Evolutionary conservation across 2,797 vertebrate genomes (phyloP), one percentile per base, ranked within the genome.

Genomic region (Crenichthys baileyi): DNA sequence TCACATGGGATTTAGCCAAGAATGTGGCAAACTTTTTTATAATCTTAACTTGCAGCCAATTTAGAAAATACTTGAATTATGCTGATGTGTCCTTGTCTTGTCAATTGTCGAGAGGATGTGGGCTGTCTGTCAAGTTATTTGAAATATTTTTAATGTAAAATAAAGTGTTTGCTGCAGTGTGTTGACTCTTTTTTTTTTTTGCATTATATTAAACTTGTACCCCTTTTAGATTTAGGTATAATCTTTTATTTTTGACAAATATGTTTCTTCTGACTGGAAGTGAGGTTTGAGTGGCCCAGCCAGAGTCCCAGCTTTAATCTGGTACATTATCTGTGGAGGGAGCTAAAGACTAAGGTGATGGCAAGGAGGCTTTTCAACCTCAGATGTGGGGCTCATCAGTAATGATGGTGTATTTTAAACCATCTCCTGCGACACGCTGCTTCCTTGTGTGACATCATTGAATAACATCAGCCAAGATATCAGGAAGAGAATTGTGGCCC

Each of bases 141-240:
- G 67, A 73, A 73, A 72, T 80, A 26, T 12, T 92, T 94, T 95
- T 92, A 93, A 92, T 92, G 86, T 93, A 79, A 92, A 95, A 95
- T 95, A 94, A 95, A 95, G 93, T 86, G 73, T 90, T 87, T 89
- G 92, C 91, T 92, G 93, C 86, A 78, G 80, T 75, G 1, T 81
- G 29, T 51, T 24, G 12, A 36, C 1, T 58, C 1, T 31, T 56
- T 79, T 50, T 1, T 31, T 56, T 79, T 50, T 56, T 3, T 56
- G 7, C 18, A 0, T 44, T 18, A 9, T 24, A 31, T 31, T 31
- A 31, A 6, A 46, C 46, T 15, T 3, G n/a, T 67, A 20, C 26
- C 29, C 2, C 18, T 63, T 18, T 7, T 63, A 31, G 2, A 7
- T 7, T 31, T 36, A 65, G 22, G 61, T 8, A 4, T 22, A 22